phyloP scores from a whole-genome alignment of 1,140 invertebrate species.

The Drosophila pandora region DNA sequence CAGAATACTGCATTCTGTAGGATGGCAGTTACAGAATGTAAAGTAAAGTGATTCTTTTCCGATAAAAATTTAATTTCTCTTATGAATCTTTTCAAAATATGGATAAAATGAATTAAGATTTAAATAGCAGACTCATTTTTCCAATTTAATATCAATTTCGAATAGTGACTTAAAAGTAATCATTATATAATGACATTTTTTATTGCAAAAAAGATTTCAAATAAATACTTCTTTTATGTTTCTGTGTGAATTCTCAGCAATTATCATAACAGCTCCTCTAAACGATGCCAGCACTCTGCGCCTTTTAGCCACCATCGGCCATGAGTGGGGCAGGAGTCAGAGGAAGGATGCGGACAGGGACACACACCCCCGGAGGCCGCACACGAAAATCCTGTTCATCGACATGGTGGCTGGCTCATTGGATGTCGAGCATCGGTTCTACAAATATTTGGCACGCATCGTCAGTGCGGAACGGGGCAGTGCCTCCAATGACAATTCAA shows the following conservation, averaged over 20 bases:
- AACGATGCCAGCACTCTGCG: slow-evolving; percentile 72
- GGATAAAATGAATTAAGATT: no score
- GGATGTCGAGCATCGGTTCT: slow-evolving; percentile 76
- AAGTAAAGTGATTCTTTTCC: background rate
- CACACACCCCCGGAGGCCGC: slow-evolving; percentile 16
- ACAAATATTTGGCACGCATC: slow-evolving; percentile 75
- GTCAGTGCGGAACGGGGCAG: slow-evolving; percentile 5
- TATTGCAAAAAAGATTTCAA: no score
- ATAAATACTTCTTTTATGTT: background rate
- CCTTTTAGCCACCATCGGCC: slow-evolving; percentile 41
- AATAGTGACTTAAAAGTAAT: no score
- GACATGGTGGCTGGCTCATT: slow-evolving; percentile 80
- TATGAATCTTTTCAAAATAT: no score
- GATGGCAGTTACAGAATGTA: background rate
- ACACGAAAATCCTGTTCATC: slow-evolving; percentile 79
- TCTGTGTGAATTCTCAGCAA: slow-evolving; percentile 49
- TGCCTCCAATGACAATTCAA: slow-evolving; percentile 1
- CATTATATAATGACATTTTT: no score
- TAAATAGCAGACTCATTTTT: no score
- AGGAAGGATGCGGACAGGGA: slow-evolving; percentile 2
- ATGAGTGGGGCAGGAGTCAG: slow-evolving; percentile 16
- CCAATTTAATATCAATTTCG: no score
- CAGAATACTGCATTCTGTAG: background rate
- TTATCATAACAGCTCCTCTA: slow-evolving; percentile 77
- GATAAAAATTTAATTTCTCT: no score